A percentile compares a stretch with the other conserved stretches of the same genome.
phyloP scores from a whole-genome alignment of 2,888 invertebrate genomes.

The Desoria tigrina region DNA sequence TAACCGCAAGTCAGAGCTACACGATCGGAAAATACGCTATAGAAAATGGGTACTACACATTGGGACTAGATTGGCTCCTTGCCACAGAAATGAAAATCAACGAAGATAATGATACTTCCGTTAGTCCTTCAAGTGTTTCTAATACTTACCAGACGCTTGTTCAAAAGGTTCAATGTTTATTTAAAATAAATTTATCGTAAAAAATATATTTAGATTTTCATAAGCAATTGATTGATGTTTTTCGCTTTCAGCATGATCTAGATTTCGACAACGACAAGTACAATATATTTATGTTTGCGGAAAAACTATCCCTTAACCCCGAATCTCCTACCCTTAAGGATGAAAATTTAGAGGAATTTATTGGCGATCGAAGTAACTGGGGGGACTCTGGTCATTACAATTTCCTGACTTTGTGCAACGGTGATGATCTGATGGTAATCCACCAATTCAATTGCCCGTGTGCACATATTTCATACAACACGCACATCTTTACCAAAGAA shows the following conservation, averaged over 20 bases:
- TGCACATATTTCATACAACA: too few relatives aligned
- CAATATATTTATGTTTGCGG: slow-evolving; percentile 42
- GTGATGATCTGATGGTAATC: slow-evolving; percentile 43
- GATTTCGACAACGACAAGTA: slow-evolving; percentile 46
- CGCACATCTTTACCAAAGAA: too few relatives aligned
- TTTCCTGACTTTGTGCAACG: slow-evolving; percentile 51
- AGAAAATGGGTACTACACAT: slow-evolving; percentile 47
- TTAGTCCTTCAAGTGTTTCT: slow-evolving; percentile 37
- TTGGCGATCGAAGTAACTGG: slow-evolving; percentile 30
- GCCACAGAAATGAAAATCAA: slow-evolving; percentile 44
- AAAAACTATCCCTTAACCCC: slow-evolving; percentile 29
- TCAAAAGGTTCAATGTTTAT: too few relatives aligned
- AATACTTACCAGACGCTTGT: slow-evolving; percentile 43
- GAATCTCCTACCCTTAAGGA: slow-evolving; percentile 33
- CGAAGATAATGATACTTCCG: slow-evolving; percentile 39
- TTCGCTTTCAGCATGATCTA: slow-evolving; percentile 48
- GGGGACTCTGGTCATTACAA: slow-evolving; percentile 49
- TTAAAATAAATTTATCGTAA: too few relatives aligned
- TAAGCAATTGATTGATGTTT: too few relatives aligned
- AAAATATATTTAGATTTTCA: neutral
- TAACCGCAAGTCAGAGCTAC: slow-evolving; percentile 48
- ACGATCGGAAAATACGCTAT: slow-evolving; percentile 50
- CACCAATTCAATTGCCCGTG: too few relatives aligned
- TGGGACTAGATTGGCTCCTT: slow-evolving; percentile 52
- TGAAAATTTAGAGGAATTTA: slow-evolving; percentile 29